These are phyloP conservation scores for Muntiacus muntjak DNA, from an alignment of 2,113 vertebrate species.

Conservation along the genomic window DNA sequence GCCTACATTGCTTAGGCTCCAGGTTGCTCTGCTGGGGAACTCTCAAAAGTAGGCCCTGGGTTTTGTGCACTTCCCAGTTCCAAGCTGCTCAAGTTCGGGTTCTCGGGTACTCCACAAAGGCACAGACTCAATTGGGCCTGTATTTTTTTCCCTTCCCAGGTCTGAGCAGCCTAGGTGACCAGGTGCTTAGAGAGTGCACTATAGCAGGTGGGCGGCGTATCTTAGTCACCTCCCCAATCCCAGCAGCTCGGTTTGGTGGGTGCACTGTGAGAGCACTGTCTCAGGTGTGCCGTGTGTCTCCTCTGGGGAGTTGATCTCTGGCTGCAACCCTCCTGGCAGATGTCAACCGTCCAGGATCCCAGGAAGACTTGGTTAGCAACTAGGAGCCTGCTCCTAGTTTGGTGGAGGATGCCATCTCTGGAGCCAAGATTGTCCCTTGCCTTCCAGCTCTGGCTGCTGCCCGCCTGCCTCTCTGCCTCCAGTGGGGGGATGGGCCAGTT, in stretches of 20 bases:
- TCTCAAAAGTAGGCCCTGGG: too few relatives aligned
- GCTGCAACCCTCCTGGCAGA: background rate
- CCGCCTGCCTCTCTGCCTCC: background rate
- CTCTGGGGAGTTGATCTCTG: background rate
- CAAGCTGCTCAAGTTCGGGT: too few relatives aligned
- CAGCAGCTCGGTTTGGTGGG: background rate
- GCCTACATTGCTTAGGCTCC: too few relatives aligned
- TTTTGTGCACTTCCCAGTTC: too few relatives aligned
- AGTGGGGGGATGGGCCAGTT: rapidly evolving
- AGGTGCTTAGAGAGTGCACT: background rate
- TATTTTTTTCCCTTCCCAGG: too few relatives aligned
- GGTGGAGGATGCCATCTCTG: background rate
- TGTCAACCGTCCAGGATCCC: background rate
- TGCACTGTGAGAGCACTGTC: background rate
- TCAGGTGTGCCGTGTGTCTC: background rate
- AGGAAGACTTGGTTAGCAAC: background rate
- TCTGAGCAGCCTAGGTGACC: too few relatives aligned
- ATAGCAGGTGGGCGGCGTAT: background rate
- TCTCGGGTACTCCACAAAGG: too few relatives aligned
- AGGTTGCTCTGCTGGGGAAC: too few relatives aligned
- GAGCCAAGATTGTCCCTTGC: background rate
- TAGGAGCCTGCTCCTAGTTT: background rate
- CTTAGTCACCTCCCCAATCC: too few relatives aligned
- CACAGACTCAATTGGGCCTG: too few relatives aligned
- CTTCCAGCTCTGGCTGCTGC: background rate